Base-by-base conservation (phyloP, 2,113 vertebrate genomes). In the Ceyx cyanopectus region DNA sequence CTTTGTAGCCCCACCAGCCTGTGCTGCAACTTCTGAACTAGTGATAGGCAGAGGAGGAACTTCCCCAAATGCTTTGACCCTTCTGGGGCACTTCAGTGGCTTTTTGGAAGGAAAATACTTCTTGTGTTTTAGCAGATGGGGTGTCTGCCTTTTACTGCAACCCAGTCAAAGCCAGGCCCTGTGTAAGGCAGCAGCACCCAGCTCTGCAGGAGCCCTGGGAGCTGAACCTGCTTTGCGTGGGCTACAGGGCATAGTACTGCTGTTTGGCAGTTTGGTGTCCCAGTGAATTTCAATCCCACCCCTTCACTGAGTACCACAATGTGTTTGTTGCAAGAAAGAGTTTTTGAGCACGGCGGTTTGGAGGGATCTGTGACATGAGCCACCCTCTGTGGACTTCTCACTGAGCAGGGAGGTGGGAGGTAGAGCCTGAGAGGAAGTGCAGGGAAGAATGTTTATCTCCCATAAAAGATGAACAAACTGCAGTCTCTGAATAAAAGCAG, bases 161-260 rank as follows among this genome's bases (percentile, higher is more conserved):
- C 4, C 4, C 34, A 45, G 40, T 6, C 50, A 58, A 50, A 79
- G 67, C n/a, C n/a, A 58, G 20, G 6, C 53, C 23, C 6, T 30
- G 43, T 7, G 26, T 32, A n/a, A 41, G 58, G 73, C 66, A 37
- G 30, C 3, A 2, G 29, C 46, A 66, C 24, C 17, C 22, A 9
- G 51, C 26, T 23, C 62, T 86, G 72, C 1, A 1, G 46, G 70
- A 53, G 17, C 45, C 7, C 9, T 12, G 37, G 41, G n/a, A 48
- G 62, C 43, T 16, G 32, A 41, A 60, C 0, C 0, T 56, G 58
- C 9, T 34, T 66, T 9, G 11, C 12, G 3, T 0, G 5, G 29
- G 51, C 56, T 32, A 2, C 16, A 12, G 34, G n/a, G 8, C 43
- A 10, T 4, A 15, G 51, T 74, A 18, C 77, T 73, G 70, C 4